Evolutionary conservation across 2,113 vertebrate species (phyloP), one percentile per base, ranked within the genome.

Genomic region (Uropsilus gracilis): DNA sequence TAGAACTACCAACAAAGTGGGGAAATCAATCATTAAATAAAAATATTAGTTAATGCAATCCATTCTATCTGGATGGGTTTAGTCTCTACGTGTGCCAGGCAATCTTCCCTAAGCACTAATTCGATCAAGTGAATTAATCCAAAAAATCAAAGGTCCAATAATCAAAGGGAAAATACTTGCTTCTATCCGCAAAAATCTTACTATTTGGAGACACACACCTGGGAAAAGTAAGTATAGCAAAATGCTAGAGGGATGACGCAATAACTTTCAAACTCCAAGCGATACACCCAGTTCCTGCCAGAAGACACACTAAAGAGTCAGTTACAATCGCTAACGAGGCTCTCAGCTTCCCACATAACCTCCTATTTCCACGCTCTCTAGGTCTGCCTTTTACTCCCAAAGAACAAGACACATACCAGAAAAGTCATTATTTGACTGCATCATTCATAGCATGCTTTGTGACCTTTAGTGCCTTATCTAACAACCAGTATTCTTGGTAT

Each of bases 61-160:
- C 53, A 9, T 55, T 46, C 57, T 72, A 17, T 39, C 55, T 28
- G 13, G 46, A 34, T 50, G 6, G 39, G 7, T 76, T 85, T 71
- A 46, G 11, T 34, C n/a, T 66, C 66, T 32, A 42, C 22, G 22
- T 72, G 8, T 37, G 71, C n/a, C 22, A 26, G 22, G 72, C 39
- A 83, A 26, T 66, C 48, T 78, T 72, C 53, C 82, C 24, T 68
- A 66, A 73, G 63, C 18, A 86, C 46, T 81, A 46, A 55, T 10
- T 53, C 22, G 6, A 48, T 89, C 22, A 59, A 53, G 26, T 44
- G 42, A n/a, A 9, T 55, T 63, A 42, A 26, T 34, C 12, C 8
- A 5, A 2, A 53, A 7, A 18, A 28, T 20, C 1, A 20, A 26
- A 44, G 2, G 18, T 26, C 12, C 28, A 61, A 1, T 44, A 57